Evolutionary conservation across 2,113 vertebrate species (phyloP).

Genomic region (Cinclus cinclus): DNA sequence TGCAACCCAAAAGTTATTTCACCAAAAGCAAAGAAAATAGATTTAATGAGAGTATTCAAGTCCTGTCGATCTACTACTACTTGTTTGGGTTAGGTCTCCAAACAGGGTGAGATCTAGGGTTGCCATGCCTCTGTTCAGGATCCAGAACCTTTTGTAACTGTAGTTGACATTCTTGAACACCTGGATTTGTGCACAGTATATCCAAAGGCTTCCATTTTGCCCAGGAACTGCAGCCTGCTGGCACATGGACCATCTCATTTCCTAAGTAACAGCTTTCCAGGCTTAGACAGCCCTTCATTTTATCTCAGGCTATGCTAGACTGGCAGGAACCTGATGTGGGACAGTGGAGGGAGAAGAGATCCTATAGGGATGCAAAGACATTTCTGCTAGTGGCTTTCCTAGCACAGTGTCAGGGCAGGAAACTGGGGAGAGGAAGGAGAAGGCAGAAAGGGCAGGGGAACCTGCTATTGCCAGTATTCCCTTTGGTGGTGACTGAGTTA

Average conservation of each 20-base stretch:
- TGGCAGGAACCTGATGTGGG: neutral
- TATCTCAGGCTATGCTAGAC: neutral
- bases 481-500: neutral
- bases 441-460: neutral
- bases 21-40: neutral
- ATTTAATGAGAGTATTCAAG: neutral
- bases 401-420: neutral
- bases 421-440: rapidly evolving
- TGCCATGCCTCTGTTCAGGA: neutral
- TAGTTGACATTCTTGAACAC: neutral
- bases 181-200: neutral
- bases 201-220: neutral
- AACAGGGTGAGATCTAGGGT: neutral
- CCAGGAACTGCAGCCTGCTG: neutral
- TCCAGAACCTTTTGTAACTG: neutral
- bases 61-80: neutral
- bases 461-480: neutral
- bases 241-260: neutral
- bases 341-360: neutral
- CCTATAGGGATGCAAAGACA: neutral
- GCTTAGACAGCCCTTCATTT: neutral
- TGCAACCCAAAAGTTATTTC: neutral
- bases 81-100: neutral
- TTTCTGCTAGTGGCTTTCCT: neutral
- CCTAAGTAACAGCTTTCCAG: neutral